phyloP scores from a whole-genome alignment of 92 coral and sea anemone species.

The Porites divaricata region DNA sequence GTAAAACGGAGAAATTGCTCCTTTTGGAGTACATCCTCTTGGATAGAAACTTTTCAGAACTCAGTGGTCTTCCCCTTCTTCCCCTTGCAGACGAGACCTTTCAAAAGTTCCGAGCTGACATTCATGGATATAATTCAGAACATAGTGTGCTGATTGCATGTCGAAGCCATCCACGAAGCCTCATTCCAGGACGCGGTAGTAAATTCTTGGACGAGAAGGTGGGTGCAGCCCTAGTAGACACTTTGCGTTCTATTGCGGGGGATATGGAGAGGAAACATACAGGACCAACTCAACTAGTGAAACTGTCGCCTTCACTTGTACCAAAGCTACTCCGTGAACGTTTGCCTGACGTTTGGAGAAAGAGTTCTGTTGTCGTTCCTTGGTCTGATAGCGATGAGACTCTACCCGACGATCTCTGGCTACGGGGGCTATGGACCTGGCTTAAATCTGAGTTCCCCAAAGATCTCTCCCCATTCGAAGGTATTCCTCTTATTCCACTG shows the following conservation, averaged over 20 bases:
- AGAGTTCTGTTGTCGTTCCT: constrained; percentile 65
- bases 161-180: constrained; percentile 67
- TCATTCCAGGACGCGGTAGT: constrained; percentile 72
- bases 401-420: constrained; percentile 80
- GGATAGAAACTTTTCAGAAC: constrained; percentile 70
- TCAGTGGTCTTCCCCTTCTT: constrained; percentile 85
- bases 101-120: constrained; percentile 64
- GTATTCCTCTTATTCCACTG: constrained; percentile 82
- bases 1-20: constrained; percentile 65
- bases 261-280: constrained; percentile 52
- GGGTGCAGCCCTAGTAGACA: constrained; percentile 52
- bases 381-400: constrained; percentile 73
- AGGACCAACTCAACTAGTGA: constrained; percentile 81
- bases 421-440: constrained; percentile 91
- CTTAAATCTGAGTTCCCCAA: constrained; percentile 85
- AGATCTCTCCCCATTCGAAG: constrained; percentile 79
- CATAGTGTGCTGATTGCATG: constrained; percentile 72
- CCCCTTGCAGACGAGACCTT: constrained; percentile 87
- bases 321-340: constrained; percentile 76
- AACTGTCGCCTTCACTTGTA: constrained; percentile 71
- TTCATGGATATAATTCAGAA: constrained; percentile 53
- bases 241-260: constrained; percentile 62
- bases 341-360: constrained; percentile 83
- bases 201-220: constrained; percentile 80
- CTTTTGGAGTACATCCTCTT: constrained; percentile 81